A percentile compares a stretch with the other conserved stretches of the same genome.
Evolutionary conservation across 2,797 vertebrate species (phyloP).

Genomic region (Microchirus variegatus): DNA sequence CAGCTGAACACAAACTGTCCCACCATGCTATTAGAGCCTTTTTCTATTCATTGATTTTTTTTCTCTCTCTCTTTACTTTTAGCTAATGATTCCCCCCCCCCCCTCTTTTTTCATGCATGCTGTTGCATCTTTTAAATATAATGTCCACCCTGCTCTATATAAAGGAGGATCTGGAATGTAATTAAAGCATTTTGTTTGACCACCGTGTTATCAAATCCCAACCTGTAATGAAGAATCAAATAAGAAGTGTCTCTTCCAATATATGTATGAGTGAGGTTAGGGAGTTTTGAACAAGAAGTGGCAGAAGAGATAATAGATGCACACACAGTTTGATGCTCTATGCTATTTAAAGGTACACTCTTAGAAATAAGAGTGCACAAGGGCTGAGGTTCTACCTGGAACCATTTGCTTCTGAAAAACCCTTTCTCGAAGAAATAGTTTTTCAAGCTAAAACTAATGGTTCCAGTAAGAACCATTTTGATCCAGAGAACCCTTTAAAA

Average conservation of each 20-base stretch:
- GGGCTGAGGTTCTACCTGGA: too few relatives aligned
- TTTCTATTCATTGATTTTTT: constrained; percentile 70
- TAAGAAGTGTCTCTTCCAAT: constrained; percentile 53
- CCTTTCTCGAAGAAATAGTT: too few relatives aligned
- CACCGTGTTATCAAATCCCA: constrained; percentile 47
- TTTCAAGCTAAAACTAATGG: too few relatives aligned
- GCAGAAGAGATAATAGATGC: not conserved
- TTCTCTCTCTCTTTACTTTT: constrained; percentile 53
- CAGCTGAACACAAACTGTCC: constrained; percentile 47
- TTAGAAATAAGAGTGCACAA: too few relatives aligned
- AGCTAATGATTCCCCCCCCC: constrained; percentile 41
- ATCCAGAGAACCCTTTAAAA: too few relatives aligned
- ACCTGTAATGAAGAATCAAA: constrained; percentile 56
- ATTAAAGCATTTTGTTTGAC: constrained; percentile 59
- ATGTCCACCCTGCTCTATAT: constrained; percentile 21
- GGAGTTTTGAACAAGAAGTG: too few relatives aligned
- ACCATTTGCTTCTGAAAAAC: too few relatives aligned
- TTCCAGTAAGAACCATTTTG: too few relatives aligned
- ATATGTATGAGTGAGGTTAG: constrained; percentile 34
- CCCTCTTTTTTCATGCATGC: constrained; percentile 53
- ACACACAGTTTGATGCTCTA: not conserved
- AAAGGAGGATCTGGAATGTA: constrained; percentile 37
- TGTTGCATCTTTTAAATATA: constrained; percentile 48
- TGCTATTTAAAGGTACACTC: too few relatives aligned
- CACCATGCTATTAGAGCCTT: constrained; percentile 56